phyloP scores from a whole-genome alignment of 2,888 invertebrate genomes.

The Clepsis dumicolana region DNA sequence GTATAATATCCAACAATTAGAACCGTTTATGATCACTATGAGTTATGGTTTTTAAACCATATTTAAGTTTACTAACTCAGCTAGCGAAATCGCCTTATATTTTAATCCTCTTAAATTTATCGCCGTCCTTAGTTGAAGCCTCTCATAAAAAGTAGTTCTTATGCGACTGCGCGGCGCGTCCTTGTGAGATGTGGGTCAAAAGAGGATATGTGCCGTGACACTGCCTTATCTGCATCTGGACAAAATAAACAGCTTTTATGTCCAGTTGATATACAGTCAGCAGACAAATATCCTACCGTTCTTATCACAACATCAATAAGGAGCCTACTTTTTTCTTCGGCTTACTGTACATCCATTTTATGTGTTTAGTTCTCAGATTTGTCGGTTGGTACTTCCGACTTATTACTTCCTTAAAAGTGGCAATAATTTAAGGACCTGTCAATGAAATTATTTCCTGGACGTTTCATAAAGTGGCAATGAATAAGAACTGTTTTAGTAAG shows the following conservation, averaged over 20 bases:
- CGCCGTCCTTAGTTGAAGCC: neutral
- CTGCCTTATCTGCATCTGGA: slow-evolving; percentile 36
- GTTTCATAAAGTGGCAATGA: neutral
- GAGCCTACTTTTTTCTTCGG: too few relatives aligned
- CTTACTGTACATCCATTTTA: too few relatives aligned
- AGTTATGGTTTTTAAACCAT: neutral
- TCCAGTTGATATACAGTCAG: slow-evolving; percentile 10
- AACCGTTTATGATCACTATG: too few relatives aligned
- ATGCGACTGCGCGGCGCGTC: slow-evolving; percentile 21
- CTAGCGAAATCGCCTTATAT: neutral
- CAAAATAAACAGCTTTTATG: slow-evolving; percentile 26
- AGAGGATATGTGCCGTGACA: slow-evolving; percentile 20
- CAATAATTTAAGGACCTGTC: too few relatives aligned
- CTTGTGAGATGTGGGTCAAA: slow-evolving; percentile 39
- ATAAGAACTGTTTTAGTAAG: too few relatives aligned
- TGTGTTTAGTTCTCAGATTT: too few relatives aligned
- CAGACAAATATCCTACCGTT: neutral
- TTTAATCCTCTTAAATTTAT: neutral
- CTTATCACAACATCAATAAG: too few relatives aligned
- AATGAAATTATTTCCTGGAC: too few relatives aligned
- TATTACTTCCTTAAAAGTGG: too few relatives aligned
- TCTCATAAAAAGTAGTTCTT: slow-evolving; percentile 40
- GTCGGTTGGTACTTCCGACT: too few relatives aligned
- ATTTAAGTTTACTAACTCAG: neutral
- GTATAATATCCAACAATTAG: too few relatives aligned